Evolutionary conservation across 2,113 vertebrate genomes (phyloP), one percentile per base, ranked within the genome.

Genomic region (Girardinichthys multiradiatus): DNA sequence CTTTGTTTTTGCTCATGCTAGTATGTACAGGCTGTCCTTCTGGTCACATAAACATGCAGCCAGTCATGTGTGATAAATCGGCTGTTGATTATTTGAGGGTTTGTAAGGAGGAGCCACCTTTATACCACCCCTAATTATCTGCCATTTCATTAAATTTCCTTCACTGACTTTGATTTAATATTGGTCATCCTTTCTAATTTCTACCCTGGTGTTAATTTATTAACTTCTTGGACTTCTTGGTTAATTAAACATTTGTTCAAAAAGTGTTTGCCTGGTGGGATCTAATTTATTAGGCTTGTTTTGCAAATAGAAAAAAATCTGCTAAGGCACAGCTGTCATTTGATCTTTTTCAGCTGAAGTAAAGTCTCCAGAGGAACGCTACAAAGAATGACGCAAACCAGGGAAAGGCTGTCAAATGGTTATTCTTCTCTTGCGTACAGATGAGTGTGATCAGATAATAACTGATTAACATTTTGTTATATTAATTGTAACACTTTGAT

Each of bases 181-280:
- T n/a, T 80, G 48, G 79, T 69, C 57, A 74, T 60, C 45, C 61
- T 67, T 80, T 17, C 77, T 70, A 68, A 77, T 76, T 81, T 82
- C 74, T 65, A 77, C 57, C 35, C 31, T 66, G 59, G 76, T 77
- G 77, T 79, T 80, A 83, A 80, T 79, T 83, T 82, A 72, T 75
- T 80, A 84, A 74, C 64, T n/a, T n/a, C n/a, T n/a, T 78, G 51
- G 58, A 82, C 68, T 77, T 29, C 42, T 67, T 59, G 60, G 73
- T 86, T 90, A 87, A 87, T 90, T 89, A 78, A 75, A 77, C 72
- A 68, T 80, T 70, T 80, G 74, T 86, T 74, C 75, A 71, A 81
- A 79, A 74, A 68, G 74, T 79, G 63, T 77, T 75, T 77, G 31
- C 68, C 71, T 61, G 37, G 68, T 59, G 65, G 29, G n/a, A 26